Evolutionary conservation across 2,888 invertebrate genomes (phyloP).

Genomic region (Omphaloscelis lunosa): DNA sequence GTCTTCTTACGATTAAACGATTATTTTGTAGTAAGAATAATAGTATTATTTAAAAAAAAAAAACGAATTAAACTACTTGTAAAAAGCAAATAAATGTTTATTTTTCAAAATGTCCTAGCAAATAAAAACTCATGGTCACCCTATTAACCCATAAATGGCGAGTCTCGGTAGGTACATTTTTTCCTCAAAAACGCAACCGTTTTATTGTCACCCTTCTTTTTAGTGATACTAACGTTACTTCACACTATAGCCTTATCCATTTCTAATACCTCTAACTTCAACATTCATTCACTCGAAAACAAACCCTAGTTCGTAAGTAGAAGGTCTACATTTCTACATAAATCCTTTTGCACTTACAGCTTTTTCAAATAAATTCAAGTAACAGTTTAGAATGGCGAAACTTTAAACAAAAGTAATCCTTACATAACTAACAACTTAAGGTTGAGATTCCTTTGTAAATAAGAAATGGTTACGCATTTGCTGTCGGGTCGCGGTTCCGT

Average conservation of each 20-base stretch:
- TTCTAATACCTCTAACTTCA: conserved; percentile 24
- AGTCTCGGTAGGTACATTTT: conserved; percentile 65
- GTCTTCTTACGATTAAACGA: background rate
- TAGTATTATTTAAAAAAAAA: background rate
- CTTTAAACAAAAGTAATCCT: background rate
- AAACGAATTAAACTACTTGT: background rate
- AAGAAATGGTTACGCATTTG: conserved; percentile 30
- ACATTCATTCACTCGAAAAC: background rate
- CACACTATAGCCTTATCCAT: conserved; percentile 55
- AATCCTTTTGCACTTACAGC: background rate
- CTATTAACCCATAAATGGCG: conserved; percentile 62
- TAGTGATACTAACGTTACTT: conserved; percentile 71
- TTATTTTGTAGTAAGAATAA: background rate
- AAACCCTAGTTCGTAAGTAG: accelerated
- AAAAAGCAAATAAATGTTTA: background rate
- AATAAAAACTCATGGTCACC: conserved; percentile 53
- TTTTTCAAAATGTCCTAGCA: conserved; percentile 14
- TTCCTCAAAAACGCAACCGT: conserved; percentile 66
- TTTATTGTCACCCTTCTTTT: conserved; percentile 71
- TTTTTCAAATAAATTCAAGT: background rate
- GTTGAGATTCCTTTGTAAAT: conserved; percentile 15
- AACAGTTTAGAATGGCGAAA: conserved; percentile 15
- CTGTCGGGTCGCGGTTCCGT: conserved; percentile 37
- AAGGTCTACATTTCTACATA: background rate
- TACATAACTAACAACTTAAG: accelerated